These are phyloP conservation scores for Cyanoramphus novaezelandiae DNA, from an alignment of 2,113 vertebrate species.

Conservation along the genomic window DNA sequence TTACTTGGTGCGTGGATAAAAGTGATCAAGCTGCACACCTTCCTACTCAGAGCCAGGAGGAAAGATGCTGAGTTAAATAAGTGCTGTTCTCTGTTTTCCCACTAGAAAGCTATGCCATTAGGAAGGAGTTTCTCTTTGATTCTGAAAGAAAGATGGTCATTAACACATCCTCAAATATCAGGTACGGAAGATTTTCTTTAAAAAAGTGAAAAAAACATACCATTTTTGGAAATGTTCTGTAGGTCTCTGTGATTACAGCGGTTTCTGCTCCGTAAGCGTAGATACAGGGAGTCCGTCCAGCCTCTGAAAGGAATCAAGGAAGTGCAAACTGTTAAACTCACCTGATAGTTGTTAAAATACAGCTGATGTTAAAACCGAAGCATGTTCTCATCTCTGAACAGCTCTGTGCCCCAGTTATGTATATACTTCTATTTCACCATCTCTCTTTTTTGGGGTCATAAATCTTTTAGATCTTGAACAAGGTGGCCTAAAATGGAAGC, in stretches of 20 bases:
- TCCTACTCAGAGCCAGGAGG: neutral
- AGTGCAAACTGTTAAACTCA: neutral
- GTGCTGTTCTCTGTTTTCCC: neutral
- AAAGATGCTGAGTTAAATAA: neutral
- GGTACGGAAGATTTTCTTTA: neutral
- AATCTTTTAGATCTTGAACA: neutral
- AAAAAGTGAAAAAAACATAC: constrained; percentile 33
- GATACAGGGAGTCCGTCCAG: constrained; percentile 76
- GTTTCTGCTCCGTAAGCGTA: constrained; percentile 72
- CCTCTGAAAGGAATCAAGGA: constrained; percentile 69
- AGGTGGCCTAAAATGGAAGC: neutral
- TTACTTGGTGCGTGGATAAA: neutral
- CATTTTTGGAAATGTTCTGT: constrained; percentile 79
- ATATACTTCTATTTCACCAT: neutral
- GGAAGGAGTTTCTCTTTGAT: neutral
- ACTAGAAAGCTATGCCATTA: neutral
- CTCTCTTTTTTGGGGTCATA: neutral
- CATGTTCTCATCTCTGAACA: neutral
- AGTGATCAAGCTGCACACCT: neutral
- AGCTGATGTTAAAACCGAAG: neutral
- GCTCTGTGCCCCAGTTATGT: neutral
- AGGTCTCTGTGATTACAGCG: constrained; percentile 81
- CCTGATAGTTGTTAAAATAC: neutral
- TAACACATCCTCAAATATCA: neutral
- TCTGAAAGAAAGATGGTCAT: neutral